Base-by-base conservation (phyloP, 2,888 invertebrate genomes). In the Caenorhabditis angaria region DNA sequence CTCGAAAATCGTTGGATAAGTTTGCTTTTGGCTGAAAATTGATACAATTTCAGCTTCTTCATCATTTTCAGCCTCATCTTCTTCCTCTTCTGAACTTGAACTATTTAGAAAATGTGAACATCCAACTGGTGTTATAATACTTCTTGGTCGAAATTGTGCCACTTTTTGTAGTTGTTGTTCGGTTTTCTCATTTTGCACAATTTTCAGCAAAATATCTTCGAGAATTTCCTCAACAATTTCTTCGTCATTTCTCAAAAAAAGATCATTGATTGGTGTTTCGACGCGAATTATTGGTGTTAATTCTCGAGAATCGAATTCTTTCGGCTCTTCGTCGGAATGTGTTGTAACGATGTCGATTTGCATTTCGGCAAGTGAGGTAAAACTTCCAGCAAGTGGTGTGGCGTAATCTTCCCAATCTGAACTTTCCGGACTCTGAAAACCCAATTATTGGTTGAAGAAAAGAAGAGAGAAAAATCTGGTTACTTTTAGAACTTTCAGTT, bases 351-450 rank as follows among this genome's bases (percentile, higher is more conserved):
- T 48, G 61, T 55, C 29, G 58, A 28, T 35, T 61, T 27, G 54
- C 65, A 65, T 1, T 28, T 65, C 35, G 61, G 29, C 3, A 51
- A 54, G 14, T 59, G 54, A 18, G 12, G 22, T 32, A 4, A 66
- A 41, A 51, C 71, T 71, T 8, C 59, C 35, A 22, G 71, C 71
- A n/a, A 71, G 56, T 24, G 71, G 71, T 2, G 71, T 71, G 2
- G 63, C 71, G 32, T 71, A 71, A 0, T 66, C 71, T 57, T 71
- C 71, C 54, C 66, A 71, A 27, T 71, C 71, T 1, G 71, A 71
- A 54, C 63, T 66, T 41, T 71, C 71, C 6, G 71, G 71, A 35
- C 66, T 71, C 71, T 71, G 51, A 24, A 71, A 71, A 53, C 14
- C 20, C 28, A 22, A 29, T n/a, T 10, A 27, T 18, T 29, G 29